A percentile compares a stretch with the other conserved stretches of the same genome.
Conservation (phyloP, 2,797 vertebrate genomes). For the Manis crassicaudata region DNA sequence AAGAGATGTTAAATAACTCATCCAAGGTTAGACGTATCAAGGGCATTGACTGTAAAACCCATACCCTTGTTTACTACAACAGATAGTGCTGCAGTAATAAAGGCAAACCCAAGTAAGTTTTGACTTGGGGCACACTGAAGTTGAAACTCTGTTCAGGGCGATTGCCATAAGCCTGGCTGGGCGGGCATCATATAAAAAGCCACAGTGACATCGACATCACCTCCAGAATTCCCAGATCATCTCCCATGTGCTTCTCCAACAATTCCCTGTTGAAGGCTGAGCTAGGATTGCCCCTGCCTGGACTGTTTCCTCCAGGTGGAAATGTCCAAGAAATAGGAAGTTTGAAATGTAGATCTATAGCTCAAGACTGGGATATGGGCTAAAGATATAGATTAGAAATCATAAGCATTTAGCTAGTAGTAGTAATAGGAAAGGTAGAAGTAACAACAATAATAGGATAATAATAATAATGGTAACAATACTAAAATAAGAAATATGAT, state of each 20-base stretch:
- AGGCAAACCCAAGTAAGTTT: not conserved
- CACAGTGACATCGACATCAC: not conserved
- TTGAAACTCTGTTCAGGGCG: not conserved
- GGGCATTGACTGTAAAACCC: not conserved
- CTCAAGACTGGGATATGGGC: not conserved
- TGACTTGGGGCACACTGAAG: not conserved
- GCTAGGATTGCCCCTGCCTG: not conserved
- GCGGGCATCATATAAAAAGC: not conserved
- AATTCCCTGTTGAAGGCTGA: not conserved
- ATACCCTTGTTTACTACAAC: not conserved
- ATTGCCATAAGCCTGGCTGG: not conserved
- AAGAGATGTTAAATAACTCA: not conserved
- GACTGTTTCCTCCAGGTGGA: not conserved
- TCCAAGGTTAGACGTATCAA: not conserved
- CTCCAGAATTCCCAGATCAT: not conserved
- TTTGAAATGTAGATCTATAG: not conserved
- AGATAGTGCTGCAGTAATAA: not conserved
- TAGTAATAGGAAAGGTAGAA: not conserved
- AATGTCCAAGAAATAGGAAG: not conserved
- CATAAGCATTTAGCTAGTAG: not conserved
- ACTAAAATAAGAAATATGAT: not conserved
- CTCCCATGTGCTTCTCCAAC: not conserved
- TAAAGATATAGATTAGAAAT: not conserved
- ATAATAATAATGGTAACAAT: not conserved
- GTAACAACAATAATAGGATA: not conserved